Evolutionary conservation across 2,888 invertebrate genomes (phyloP).

Genomic region (Ariolimax columbianus): DNA sequence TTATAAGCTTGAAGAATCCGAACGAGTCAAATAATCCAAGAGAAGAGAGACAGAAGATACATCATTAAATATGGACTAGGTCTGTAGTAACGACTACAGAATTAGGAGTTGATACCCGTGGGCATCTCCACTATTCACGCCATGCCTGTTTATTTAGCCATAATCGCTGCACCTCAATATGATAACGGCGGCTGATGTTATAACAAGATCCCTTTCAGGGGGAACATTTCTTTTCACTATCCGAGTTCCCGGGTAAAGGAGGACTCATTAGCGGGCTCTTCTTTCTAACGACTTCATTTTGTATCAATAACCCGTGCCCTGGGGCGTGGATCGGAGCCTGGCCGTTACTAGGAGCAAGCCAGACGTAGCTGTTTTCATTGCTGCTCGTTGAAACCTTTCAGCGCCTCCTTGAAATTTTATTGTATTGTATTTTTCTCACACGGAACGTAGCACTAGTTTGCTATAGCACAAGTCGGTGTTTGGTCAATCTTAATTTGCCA

Average conservation of each 20-base stretch:
- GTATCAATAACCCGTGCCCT: conserved; percentile 42
- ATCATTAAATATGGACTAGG: conserved; percentile 36
- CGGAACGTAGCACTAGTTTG: background rate
- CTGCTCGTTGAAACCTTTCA: background rate
- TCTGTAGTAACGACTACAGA: background rate
- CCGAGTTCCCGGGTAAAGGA: conserved; percentile 19
- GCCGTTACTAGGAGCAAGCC: conserved; percentile 15
- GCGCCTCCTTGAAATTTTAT: background rate
- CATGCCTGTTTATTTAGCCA: conserved; percentile 39
- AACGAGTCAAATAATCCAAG: conserved; percentile 34
- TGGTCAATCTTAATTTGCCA: background rate
- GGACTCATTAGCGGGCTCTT: conserved; percentile 43
- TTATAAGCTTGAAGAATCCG: conserved; percentile 15
- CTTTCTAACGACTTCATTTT: conserved; percentile 44
- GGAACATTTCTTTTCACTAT: conserved; percentile 22
- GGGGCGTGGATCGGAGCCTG: conserved; percentile 17
- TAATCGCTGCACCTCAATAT: conserved; percentile 43
- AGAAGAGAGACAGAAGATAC: conserved; percentile 31
- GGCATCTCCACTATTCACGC: conserved; percentile 19
- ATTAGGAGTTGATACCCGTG: conserved; percentile 6
- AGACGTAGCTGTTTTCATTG: conserved; percentile 24
- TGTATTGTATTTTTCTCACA: background rate
- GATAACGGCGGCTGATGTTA: conserved; percentile 25
- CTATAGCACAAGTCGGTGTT: background rate
- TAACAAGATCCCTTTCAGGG: conserved; percentile 35